phyloP scores from a whole-genome alignment of 2,113 vertebrate genomes.

The Macquaria australasica region DNA sequence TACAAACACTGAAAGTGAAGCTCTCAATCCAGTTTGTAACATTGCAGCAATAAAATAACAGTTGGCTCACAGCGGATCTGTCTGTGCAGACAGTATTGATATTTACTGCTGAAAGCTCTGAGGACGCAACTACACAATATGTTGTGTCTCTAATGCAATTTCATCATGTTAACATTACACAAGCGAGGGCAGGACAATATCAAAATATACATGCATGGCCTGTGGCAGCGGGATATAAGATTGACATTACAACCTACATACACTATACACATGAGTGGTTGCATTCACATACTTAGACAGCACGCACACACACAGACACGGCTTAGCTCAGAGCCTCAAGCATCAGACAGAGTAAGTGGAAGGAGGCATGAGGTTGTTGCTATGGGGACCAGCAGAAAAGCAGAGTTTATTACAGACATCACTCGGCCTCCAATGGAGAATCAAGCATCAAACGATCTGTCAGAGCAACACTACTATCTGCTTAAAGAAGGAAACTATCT shows the following conservation, averaged over 20 bases:
- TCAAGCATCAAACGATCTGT: constrained; percentile 50
- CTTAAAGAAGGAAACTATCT: constrained; percentile 1
- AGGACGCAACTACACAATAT: constrained; percentile 9
- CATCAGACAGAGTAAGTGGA: constrained; percentile 55
- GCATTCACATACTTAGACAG: constrained; percentile 16
- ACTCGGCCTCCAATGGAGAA: constrained; percentile 69
- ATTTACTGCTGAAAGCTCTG: constrained; percentile 37
- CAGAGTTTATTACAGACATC: constrained; percentile 70
- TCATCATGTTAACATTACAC: constrained; percentile 35
- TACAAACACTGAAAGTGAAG: background rate
- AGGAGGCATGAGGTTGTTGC: constrained; percentile 71
- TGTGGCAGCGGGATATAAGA: background rate
- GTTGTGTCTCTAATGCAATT: constrained; percentile 20
- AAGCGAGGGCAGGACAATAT: constrained; percentile 14
- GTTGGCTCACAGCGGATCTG: constrained; percentile 29
- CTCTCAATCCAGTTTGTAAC: constrained; percentile 9
- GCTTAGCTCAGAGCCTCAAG: constrained; percentile 53
- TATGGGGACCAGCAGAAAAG: constrained; percentile 79
- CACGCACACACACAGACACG: background rate
- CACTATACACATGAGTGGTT: constrained; percentile 18
- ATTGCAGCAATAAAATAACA: constrained; percentile 24
- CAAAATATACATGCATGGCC: constrained; percentile 19
- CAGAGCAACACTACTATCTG: constrained; percentile 4
- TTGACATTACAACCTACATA: constrained; percentile 40
- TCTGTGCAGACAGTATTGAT: constrained; percentile 36